Percentiles rank a stretch among this genome's conserved stretches.
These are phyloP conservation scores for Epinotia demarniana DNA, from an alignment of 2,888 invertebrate genomes.

Conservation along the genomic window DNA sequence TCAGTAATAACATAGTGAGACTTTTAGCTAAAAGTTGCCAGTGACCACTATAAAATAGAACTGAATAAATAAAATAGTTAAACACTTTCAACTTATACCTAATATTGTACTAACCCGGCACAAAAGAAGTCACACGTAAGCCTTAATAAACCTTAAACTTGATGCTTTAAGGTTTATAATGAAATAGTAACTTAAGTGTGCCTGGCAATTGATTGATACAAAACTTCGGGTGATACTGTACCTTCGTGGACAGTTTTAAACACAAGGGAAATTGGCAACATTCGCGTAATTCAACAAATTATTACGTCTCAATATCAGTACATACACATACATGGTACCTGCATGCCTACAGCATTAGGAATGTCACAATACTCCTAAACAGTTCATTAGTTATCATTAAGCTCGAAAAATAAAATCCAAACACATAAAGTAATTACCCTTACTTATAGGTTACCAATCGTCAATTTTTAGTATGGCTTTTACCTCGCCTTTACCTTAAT, in stretches of 20 bases:
- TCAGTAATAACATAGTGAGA: background rate
- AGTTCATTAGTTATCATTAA: background rate
- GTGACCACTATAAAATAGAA: background rate
- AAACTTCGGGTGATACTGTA: background rate
- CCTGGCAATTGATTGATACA: background rate
- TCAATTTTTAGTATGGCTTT: background rate
- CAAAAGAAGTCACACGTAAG: background rate
- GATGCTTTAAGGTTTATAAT: background rate
- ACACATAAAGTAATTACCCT: background rate
- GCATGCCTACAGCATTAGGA: constrained; percentile 39
- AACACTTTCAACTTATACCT: constrained; percentile 43
- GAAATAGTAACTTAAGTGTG: background rate
- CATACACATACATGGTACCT: background rate
- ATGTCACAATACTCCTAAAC: constrained; percentile 37
- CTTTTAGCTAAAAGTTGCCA: background rate
- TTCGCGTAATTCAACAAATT: background rate
- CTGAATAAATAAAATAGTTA: constrained; percentile 5
- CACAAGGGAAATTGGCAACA: constrained; percentile 6
- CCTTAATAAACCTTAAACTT: background rate
- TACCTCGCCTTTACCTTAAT: background rate
- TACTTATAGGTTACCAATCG: background rate
- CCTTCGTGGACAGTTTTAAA: background rate
- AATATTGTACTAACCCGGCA: constrained; percentile 18
- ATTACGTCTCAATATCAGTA: background rate
- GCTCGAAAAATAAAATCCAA: background rate